Base-by-base conservation (phyloP, 2,888 invertebrate genomes). In the Stenolophus ochropezus region DNA sequence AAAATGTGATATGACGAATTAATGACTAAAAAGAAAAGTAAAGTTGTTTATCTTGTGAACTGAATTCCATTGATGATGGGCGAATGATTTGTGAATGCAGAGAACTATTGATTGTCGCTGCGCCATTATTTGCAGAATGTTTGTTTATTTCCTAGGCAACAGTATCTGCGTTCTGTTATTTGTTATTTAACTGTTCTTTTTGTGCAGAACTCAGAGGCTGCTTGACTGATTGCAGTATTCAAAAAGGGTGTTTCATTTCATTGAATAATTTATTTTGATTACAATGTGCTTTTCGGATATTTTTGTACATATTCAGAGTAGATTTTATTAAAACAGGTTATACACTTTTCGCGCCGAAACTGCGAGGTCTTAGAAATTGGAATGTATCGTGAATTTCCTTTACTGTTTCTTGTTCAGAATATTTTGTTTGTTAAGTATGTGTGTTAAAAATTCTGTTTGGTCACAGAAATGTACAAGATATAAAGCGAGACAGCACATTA, bases 221-320 rank as follows among this genome's bases (percentile, higher is more conserved):
- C 1, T 11, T 33, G 27, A 33, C 65, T 69, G 6, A 16, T 69
- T 69, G 33, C 75, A 56, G 75, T 75, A 75, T 75, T 74, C 16
- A 23, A 51, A n/a, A 23, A 51, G 1, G 25, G 16, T 71, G 71
- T 71, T 73, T 69, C 16, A 75, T 75, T 53, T 75, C 33, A 69
- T 69, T 69, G 21, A 69, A 27, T 69, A 33, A 69, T 69, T 69
- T 69, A 69, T 69, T 69, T 69, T 69, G 33, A 69, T 53, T 75
- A 53, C 51, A 75, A 51, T 53, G 51, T 75, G 75, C 53, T 75
- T 75, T 75, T 75, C 75, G 75, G 75, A 75, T 75, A 75, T 75
- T 75, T 75, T 75, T 75, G 75, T 75, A 75, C 53, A 75, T 75
- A 75, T 53, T 75, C 73, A 73, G 49, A 73, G 6, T 73, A 49